Base-by-base conservation (phyloP, 2,113 vertebrate genomes). In the Ammodytes dubius region DNA sequence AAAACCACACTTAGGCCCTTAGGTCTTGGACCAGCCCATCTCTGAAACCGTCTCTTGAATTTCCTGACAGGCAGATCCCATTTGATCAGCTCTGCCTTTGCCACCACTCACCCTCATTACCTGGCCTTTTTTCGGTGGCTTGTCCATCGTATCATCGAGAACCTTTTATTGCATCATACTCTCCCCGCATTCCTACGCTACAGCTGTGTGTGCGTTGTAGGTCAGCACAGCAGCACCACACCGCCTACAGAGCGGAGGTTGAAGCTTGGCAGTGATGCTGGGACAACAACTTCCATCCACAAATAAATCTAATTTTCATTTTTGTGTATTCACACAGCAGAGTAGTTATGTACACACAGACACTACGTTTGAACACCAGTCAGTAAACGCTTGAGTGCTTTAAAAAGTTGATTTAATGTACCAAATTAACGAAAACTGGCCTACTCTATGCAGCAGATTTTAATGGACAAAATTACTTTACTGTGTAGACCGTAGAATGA, bases 161-260 rank as follows among this genome's bases (percentile, higher is more conserved):
- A n/a, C 52, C 74, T 61, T 75, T 52, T 69, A 37, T 73, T 43
- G 47, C 1, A 0, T 77, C 77, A 68, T 56, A 27, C 35, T 45
- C 83, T 77, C 57, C 13, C 49, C 37, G 72, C 77, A 53, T 84
- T 75, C 70, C 58, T 68, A 77, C 68, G 52, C 68, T 71, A 61
- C 71, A 60, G 84, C 78, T 79, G 74, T 74, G 73, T 80, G 82
- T 79, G 77, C 80, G 77, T 72, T 72, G 72, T 80, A 66, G 59
- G 86, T 79, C 68, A 79, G 42, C 86, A 84, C 87, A 82, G 64
- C 84, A 87, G 65, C 84, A 82, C 19, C 86, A 88, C 70, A 79
- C 74, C 89, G 46, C 89, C 90, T 82, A 92, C 90, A 80, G 78
- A 89, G 90, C 59, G 85, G 90, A 89, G 92, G 91, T 77, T 92